Evolutionary conservation across 2,888 invertebrate genomes (phyloP), one percentile per base, ranked within the genome.

Genomic region (Lasioglossum marginatum): DNA sequence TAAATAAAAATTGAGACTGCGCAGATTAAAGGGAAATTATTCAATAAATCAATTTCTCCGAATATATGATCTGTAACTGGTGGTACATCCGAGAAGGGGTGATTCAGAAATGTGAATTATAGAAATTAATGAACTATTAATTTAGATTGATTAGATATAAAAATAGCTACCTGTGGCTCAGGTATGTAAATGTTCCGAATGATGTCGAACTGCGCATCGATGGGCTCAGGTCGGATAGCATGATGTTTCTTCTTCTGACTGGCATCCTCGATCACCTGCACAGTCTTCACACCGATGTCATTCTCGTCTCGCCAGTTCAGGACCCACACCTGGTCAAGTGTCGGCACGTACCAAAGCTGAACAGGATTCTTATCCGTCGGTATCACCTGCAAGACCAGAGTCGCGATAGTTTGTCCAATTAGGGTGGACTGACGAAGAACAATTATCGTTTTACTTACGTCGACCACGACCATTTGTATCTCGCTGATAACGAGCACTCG

Each of bases 311-410:
- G 96, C 97, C 97, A 97, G 93, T 97, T 97, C 79, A 97, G 94
- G 31, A 97, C 96, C 97, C 97, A 97, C 2, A 97, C 97, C 94
- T 97, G 97, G 94, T 97, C 97, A 88, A 97, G 94, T 91, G 97
- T 96, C 23, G 96, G 96, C 3, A 97, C 96, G 94, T 97, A 97
- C 93, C 96, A 96, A 71, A 97, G 94, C 87, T 97, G 96, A 37
- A 97, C 97, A 0, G 97, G 97, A 92, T 96, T 96, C 93, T 97
- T 97, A 93, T 97, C 97, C 2, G 97, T 97, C 60, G 96, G 96
- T 66, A 97, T 97, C 66, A 97, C 97, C 97, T 97, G 93, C 31
- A 85, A 79, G 78, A 81, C 4, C 27, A 37, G 8, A 27, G 14
- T 45, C 19, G 5, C 66, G 14, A 34, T 73, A 40, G 40, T 70